Percentiles rank a stretch among this genome's conserved stretches.
Conservation (phyloP, 2,797 vertebrate species). For the Sebastes diaconus region DNA sequence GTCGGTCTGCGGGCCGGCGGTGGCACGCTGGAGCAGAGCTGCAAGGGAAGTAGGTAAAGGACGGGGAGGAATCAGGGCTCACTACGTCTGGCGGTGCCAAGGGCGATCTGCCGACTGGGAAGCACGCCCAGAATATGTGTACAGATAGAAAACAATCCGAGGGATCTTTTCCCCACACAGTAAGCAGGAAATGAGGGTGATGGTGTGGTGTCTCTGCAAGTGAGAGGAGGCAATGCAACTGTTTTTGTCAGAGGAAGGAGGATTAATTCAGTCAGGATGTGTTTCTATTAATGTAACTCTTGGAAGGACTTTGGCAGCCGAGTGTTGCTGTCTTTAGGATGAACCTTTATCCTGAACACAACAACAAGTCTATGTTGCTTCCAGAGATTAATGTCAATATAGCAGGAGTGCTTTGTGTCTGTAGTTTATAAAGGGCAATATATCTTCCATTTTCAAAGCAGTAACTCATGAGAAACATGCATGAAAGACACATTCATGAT, state of each 20-base stretch:
- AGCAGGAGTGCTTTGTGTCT: not conserved
- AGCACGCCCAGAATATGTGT: conserved; percentile 69
- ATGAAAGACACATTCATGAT: not conserved
- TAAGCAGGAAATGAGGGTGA: conserved; percentile 37
- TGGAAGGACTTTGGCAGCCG: conserved; percentile 10
- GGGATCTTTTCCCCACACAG: conserved; percentile 44
- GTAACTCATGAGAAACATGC: not conserved
- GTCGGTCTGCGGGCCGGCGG: conserved; percentile 49
- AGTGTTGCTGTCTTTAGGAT: not conserved
- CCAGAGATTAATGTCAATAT: not conserved
- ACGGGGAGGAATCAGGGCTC: conserved; percentile 58
- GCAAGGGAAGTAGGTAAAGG: conserved; percentile 63
- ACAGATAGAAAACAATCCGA: conserved; percentile 61
- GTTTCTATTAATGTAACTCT: conserved; percentile 11
- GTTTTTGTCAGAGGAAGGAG: conserved; percentile 26
- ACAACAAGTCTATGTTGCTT: not conserved
- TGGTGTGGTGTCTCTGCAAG: conserved; percentile 53
- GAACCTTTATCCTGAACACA: conserved; percentile 8
- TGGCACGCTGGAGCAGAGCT: conserved; percentile 57
- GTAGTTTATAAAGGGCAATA: not conserved
- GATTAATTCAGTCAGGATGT: conserved; percentile 48
- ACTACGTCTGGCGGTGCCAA: conserved; percentile 57
- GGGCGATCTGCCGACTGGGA: conserved; percentile 72
- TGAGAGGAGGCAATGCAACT: conserved; percentile 35
- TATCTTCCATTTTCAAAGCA: not conserved